phyloP scores from a whole-genome alignment of 2,113 vertebrate genomes.

The Thinocorus orbignyianus region DNA sequence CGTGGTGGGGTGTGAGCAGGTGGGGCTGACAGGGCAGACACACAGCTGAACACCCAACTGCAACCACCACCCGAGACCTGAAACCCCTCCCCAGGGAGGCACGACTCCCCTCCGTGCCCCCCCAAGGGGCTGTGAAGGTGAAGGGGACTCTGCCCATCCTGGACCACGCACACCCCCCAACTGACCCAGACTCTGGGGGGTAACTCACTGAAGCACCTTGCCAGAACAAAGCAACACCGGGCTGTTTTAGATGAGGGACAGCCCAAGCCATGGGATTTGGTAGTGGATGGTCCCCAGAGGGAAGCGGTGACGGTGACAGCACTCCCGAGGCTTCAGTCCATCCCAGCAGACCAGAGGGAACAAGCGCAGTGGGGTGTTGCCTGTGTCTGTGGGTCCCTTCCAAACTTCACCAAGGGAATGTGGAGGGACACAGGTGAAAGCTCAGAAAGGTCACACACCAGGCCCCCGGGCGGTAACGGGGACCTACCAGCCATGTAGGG shows the following conservation, averaged over 20 bases:
- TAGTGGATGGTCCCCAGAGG: accelerated
- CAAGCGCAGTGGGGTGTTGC: accelerated
- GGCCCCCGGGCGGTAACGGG: accelerated
- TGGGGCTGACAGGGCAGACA: accelerated
- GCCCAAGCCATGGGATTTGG: accelerated
- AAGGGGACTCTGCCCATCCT: accelerated
- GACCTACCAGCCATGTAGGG: accelerated
- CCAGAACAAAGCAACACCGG: background rate
- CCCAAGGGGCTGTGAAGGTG: background rate
- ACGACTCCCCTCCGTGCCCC: too few relatives aligned
- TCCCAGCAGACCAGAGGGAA: accelerated
- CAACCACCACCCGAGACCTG: background rate
- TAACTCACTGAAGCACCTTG: accelerated
- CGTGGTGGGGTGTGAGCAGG: accelerated
- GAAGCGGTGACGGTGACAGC: accelerated
- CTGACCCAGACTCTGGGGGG: accelerated
- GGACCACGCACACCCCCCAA: accelerated
- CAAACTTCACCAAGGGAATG: accelerated
- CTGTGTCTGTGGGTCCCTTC: accelerated
- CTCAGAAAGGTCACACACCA: accelerated
- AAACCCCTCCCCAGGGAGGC: accelerated
- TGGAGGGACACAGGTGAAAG: accelerated
- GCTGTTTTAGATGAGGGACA: accelerated
- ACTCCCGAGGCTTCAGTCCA: accelerated
- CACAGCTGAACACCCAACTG: background rate